phyloP scores from a whole-genome alignment of 2,888 invertebrate species.

The Ectobius pallidus region DNA sequence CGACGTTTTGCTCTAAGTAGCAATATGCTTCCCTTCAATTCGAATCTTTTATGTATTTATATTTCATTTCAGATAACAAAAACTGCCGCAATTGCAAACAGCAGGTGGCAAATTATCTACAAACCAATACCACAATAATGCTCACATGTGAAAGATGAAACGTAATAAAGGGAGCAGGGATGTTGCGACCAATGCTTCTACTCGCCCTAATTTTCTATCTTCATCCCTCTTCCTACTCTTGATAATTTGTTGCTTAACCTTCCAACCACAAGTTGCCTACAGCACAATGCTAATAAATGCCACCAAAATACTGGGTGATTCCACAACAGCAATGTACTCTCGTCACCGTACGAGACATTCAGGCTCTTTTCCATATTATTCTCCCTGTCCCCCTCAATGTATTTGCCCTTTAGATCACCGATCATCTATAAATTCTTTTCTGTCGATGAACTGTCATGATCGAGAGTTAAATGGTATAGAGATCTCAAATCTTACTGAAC shows the following conservation, averaged over 20 bases:
- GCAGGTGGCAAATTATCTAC: neutral
- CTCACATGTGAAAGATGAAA: slow-evolving; percentile 43
- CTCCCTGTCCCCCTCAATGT: slow-evolving; percentile 1
- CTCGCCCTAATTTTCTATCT: slow-evolving; percentile 10
- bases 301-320: neutral
- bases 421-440: slow-evolving; percentile 9
- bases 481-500: slow-evolving; percentile 35
- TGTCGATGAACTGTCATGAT: slow-evolving; percentile 32
- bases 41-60: no score
- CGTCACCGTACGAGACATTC: slow-evolving; percentile 27
- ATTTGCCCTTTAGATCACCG: slow-evolving; percentile 22
- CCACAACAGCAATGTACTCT: slow-evolving; percentile 3
- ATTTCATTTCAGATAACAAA: slow-evolving; percentile 13
- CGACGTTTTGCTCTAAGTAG: no score
- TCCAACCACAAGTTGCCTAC: slow-evolving; percentile 9
- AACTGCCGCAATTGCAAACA: neutral
- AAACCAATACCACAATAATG: slow-evolving; percentile 34
- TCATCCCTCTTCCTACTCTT: slow-evolving; percentile 26
- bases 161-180: slow-evolving; percentile 38
- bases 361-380: neutral
- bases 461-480: slow-evolving; percentile 32
- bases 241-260: slow-evolving; percentile 12
- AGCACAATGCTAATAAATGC: neutral
- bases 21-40: no score
- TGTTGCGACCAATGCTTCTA: slow-evolving; percentile 25